Percentiles rank a stretch among this genome's conserved stretches.
Evolutionary conservation across 30 jellyfish, hydroid and myxozoan genomes (phyloP).

Genomic region (Aurelia sp.): DNA sequence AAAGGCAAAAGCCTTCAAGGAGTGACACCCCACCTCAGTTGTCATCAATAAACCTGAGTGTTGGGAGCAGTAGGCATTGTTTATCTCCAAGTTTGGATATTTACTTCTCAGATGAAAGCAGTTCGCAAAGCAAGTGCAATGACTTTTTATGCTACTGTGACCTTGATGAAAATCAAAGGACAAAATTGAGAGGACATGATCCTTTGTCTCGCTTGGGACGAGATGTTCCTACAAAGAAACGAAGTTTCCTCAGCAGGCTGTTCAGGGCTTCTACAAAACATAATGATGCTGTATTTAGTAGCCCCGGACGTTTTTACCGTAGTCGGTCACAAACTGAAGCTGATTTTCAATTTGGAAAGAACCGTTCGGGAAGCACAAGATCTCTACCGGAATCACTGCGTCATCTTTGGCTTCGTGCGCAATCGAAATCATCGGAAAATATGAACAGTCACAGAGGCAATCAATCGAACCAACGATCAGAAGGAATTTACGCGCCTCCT

Average conservation of each 20-base stretch:
- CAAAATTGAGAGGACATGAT: constrained; percentile 14
- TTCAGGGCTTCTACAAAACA: constrained; percentile 24
- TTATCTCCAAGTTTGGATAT: constrained; percentile 25
- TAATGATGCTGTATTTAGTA: background rate
- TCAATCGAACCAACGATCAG: constrained; percentile 4
- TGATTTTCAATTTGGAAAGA: constrained; percentile 39
- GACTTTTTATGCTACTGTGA: constrained; percentile 54
- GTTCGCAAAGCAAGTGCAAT: constrained; percentile 13
- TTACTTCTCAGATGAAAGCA: constrained; percentile 32
- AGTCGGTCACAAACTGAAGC: constrained; percentile 33
- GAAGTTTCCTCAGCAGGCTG: constrained; percentile 33
- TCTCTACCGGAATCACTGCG: constrained; percentile 69
- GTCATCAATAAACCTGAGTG: background rate
- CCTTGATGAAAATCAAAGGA: constrained; percentile 4
- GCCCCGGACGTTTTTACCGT: background rate
- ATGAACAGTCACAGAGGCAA: constrained; percentile 4
- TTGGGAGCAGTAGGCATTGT: constrained; percentile 1
- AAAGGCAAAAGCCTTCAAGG: constrained; percentile 8
- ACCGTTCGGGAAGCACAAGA: constrained; percentile 75
- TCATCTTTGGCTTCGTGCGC: constrained; percentile 37
- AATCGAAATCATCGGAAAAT: constrained; percentile 45
- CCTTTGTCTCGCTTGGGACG: constrained; percentile 60
- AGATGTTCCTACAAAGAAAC: constrained; percentile 35
- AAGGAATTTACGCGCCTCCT: constrained; percentile 1
- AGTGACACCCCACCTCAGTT: background rate